Conservation (phyloP, 2,888 invertebrate species). For the Ethmia dodecea region DNA sequence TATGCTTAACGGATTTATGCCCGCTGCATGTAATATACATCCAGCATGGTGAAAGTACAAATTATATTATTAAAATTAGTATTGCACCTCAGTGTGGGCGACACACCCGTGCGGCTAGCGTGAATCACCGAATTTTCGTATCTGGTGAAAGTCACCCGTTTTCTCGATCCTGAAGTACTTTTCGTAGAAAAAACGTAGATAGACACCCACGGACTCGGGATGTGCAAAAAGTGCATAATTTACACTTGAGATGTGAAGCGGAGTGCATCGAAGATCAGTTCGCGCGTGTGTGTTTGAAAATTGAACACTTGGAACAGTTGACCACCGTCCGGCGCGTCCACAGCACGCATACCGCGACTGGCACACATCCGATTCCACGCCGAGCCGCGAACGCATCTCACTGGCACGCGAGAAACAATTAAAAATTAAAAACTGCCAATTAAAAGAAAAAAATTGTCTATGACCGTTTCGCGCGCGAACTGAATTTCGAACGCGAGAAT, state of each 20-base stretch:
- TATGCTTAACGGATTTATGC: too few species aligned
- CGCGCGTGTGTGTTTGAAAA: constrained; percentile 25
- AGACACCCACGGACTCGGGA: not conserved
- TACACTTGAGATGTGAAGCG: constrained; percentile 7
- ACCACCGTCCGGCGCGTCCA: constrained; percentile 63
- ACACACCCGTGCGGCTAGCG: constrained; percentile 7
- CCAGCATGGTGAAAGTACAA: constrained; percentile 11
- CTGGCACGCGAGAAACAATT: constrained; percentile 39
- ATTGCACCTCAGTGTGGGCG: constrained; percentile 8
- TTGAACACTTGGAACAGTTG: constrained; percentile 45
- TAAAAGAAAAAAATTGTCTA: constrained; percentile 27
- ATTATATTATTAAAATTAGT: constrained; percentile 9
- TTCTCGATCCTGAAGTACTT: too few species aligned
- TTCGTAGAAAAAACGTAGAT: too few species aligned
- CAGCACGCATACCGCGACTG: constrained; percentile 43
- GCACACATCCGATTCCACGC: constrained; percentile 13
- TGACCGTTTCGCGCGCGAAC: constrained; percentile 28
- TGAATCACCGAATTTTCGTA: constrained; percentile 11
- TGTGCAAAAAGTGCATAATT: constrained; percentile 15
- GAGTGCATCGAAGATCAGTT: constrained; percentile 12
- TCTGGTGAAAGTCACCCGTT: constrained; percentile 15
- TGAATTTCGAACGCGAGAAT: constrained; percentile 27
- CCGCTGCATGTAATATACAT: not conserved
- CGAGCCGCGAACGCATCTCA: constrained; percentile 22
- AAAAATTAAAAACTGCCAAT: constrained; percentile 26